Evolutionary conservation across 1,140 invertebrate species (phyloP).

Genomic region (Drosophila baimaii): DNA sequence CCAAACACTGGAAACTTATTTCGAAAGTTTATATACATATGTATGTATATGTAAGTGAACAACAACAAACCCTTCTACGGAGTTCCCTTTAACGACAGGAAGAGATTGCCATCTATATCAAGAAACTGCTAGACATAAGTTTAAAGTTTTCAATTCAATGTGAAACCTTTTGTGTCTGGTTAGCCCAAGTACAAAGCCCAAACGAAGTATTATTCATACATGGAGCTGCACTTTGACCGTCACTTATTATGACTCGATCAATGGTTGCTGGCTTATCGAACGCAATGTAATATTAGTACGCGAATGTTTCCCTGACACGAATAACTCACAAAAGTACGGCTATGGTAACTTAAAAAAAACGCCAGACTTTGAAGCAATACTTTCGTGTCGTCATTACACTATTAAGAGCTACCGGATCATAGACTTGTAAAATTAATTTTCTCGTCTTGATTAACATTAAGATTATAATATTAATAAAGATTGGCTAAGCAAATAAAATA

Average conservation of each 20-base stretch:
- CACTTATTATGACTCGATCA: slow-evolving; percentile 18
- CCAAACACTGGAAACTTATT: not conserved
- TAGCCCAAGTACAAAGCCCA: not conserved
- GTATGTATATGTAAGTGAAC: too few relatives aligned
- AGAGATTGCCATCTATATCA: slow-evolving; percentile 48
- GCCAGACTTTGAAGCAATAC: too few relatives aligned
- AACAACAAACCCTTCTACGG: not conserved
- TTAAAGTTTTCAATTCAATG: not conserved
- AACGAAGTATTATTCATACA: slow-evolving; percentile 56
- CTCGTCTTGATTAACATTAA: too few relatives aligned
- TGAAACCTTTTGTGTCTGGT: not conserved
- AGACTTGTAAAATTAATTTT: too few relatives aligned
- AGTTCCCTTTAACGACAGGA: slow-evolving; percentile 35
- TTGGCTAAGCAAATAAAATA: too few relatives aligned
- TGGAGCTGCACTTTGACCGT: slow-evolving; percentile 56
- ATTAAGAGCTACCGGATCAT: not conserved
- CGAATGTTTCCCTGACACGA: slow-evolving; percentile 14
- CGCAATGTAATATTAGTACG: slow-evolving; percentile 53
- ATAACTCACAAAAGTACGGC: not conserved
- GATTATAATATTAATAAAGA: too few relatives aligned
- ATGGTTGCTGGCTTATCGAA: slow-evolving; percentile 38
- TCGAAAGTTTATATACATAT: too few relatives aligned
- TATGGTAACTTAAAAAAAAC: not conserved
- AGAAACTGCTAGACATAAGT: not conserved
- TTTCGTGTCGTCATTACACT: not conserved